Evolutionary conservation across 1,140 invertebrate genomes (phyloP).

Genomic region (Caerostris extrusa): DNA sequence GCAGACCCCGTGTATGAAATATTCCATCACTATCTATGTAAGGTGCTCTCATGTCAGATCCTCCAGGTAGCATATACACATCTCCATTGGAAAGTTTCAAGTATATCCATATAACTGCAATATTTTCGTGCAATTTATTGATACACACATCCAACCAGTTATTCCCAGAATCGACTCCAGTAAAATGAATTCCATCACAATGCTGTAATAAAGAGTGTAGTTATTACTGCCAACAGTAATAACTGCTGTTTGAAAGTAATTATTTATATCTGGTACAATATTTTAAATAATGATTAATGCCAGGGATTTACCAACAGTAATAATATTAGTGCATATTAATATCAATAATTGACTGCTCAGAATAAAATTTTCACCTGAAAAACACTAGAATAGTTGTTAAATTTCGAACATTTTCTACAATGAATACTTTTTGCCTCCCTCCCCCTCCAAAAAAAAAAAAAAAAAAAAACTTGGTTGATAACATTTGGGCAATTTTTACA

Average conservation of each 20-base stretch:
- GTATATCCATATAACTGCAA: constrained; percentile 14
- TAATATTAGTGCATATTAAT: neutral
- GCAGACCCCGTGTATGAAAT: constrained; percentile 24
- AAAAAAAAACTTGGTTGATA: too few species aligned
- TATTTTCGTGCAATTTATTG: constrained; percentile 52
- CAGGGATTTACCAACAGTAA: neutral
- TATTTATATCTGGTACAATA: neutral
- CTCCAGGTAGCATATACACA: neutral
- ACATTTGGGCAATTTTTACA: too few species aligned
- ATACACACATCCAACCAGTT: constrained; percentile 36
- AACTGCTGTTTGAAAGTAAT: neutral
- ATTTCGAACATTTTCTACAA: neutral
- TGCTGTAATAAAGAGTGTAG: neutral
- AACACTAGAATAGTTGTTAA: neutral
- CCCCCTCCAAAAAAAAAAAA: too few species aligned
- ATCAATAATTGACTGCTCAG: neutral
- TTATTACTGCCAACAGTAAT: neutral
- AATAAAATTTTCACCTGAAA: neutral
- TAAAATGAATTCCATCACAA: constrained; percentile 62
- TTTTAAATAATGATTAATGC: neutral
- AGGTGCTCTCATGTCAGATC: neutral
- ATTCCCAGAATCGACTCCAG: constrained; percentile 33
- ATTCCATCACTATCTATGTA: constrained; percentile 45
- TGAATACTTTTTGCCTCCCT: too few species aligned
- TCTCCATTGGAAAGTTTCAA: constrained; percentile 47